Evolutionary conservation across 2,888 invertebrate species (phyloP).

Genomic region (Caenorhabditis imperialis): DNA sequence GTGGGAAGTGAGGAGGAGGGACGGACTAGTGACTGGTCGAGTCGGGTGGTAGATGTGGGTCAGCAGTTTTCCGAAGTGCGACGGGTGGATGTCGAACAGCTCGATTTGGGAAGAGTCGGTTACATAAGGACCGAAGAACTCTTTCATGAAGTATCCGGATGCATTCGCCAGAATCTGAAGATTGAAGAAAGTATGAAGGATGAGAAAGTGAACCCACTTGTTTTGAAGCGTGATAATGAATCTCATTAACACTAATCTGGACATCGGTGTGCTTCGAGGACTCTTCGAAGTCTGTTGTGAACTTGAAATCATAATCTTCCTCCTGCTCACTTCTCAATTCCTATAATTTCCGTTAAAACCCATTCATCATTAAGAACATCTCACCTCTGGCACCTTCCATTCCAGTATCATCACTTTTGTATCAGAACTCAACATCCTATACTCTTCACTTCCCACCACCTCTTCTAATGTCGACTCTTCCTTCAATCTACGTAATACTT

Average conservation of each 20-base stretch:
- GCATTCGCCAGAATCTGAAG: constrained; percentile 4
- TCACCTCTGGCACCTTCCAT: background rate
- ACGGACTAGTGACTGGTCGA: background rate
- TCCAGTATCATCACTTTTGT: background rate
- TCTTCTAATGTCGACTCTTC: background rate
- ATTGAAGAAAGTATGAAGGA: background rate
- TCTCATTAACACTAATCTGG: background rate
- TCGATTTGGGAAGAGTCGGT: background rate
- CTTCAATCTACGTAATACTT: too few species aligned
- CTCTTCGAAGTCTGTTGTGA: background rate
- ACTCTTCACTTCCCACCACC: background rate
- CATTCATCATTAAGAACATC: too few species aligned
- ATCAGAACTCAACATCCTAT: background rate
- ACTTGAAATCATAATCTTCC: background rate
- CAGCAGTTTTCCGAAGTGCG: background rate
- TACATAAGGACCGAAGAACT: background rate
- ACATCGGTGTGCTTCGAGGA: background rate
- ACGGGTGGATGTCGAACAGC: background rate
- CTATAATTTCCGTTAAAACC: background rate
- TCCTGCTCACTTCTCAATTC: background rate
- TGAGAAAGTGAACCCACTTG: background rate
- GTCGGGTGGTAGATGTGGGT: constrained; percentile 6
- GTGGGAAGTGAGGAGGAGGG: background rate
- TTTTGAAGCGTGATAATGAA: background rate
- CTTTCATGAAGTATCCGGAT: background rate